Evolutionary conservation across 2,113 vertebrate species (phyloP).

Genomic region (Penelope pileata): DNA sequence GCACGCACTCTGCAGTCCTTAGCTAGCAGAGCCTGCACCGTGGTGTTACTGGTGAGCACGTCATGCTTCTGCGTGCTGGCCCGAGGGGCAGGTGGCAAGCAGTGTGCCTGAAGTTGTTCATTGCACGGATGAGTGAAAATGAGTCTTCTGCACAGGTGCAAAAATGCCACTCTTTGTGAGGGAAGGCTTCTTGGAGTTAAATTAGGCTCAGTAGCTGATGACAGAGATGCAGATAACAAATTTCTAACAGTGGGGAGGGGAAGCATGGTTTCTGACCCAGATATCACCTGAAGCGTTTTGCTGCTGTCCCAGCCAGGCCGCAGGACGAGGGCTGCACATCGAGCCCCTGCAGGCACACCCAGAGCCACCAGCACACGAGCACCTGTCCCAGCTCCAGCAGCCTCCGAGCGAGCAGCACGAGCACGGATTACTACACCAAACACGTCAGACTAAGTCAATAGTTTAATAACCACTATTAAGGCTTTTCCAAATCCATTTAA

Average conservation of each 20-base stretch:
- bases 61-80: neutral
- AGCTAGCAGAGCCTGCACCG: neutral
- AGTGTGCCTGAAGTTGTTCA: slow-evolving; percentile 4
- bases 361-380: neutral
- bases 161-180: neutral
- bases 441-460: slow-evolving; percentile 72
- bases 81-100: neutral
- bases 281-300: neutral
- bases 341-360: neutral
- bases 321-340: neutral
- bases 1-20: neutral
- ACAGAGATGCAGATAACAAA: neutral
- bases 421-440: slow-evolving; percentile 56
- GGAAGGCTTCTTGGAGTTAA: neutral
- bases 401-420: neutral
- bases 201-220: neutral
- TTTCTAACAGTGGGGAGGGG: neutral
- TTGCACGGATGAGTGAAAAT: neutral
- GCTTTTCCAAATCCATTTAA: slow-evolving; percentile 72
- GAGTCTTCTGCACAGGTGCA: neutral
- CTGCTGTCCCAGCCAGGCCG: neutral
- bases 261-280: neutral
- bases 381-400: neutral
- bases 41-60: neutral
- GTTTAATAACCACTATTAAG: slow-evolving; percentile 72